A percentile compares a stretch with the other conserved stretches of the same genome.
Conservation (phyloP, 2,113 vertebrate genomes). For the human region GRCh38 chr7:25258001-25258500, state of each 20-base stretch:
- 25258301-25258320: background rate
- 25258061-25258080: background rate
- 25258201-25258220: background rate
- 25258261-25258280: background rate
- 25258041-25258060: background rate
- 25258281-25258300: background rate
- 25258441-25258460: conserved; percentile 67
- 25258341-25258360: background rate
- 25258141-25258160: background rate
- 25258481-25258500: conserved; percentile 68
- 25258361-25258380: background rate
- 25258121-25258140: background rate
- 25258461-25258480: conserved; percentile 82
- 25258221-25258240: background rate
- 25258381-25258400: background rate
- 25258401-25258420: background rate
- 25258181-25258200: background rate
- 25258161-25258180: background rate
- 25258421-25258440: conserved; percentile 57
- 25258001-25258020: background rate
- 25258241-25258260: background rate
- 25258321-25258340: background rate
- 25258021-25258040: background rate
- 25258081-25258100: background rate
- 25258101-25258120: background rate